These are phyloP conservation scores for Sula dactylatra DNA, from an alignment of 2,113 vertebrate species.

Conservation along the genomic window DNA sequence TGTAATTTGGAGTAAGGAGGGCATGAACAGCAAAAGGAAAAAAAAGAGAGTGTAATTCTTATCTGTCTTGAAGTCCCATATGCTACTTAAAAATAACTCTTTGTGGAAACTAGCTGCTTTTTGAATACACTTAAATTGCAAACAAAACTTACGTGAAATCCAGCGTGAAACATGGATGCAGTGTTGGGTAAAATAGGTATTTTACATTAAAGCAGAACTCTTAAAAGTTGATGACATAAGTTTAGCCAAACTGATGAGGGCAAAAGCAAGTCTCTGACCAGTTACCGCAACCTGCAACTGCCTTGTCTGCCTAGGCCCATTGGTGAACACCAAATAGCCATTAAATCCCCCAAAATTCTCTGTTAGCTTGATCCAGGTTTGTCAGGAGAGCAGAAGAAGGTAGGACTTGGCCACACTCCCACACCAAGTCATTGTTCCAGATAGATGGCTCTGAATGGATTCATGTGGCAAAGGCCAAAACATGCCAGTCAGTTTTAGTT, in stretches of 20 bases:
- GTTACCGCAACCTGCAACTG: neutral
- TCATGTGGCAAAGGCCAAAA: neutral
- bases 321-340: neutral
- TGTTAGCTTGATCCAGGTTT: neutral
- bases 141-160: neutral
- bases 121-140: neutral
- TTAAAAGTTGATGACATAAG: neutral
- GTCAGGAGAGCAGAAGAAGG: neutral
- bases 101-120: neutral
- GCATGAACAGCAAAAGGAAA: neutral
- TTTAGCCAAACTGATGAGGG: neutral
- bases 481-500: neutral
- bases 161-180: neutral
- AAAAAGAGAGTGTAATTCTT: neutral
- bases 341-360: neutral
- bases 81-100: neutral
- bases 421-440: rapidly evolving
- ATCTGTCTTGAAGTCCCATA: neutral
- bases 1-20: neutral
- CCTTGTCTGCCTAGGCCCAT: neutral
- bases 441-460: neutral
- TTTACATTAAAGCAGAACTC: neutral
- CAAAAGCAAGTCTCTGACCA: neutral
- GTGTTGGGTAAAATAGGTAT: neutral
- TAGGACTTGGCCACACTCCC: neutral